Base-by-base conservation (phyloP, 2,113 vertebrate genomes). In the Nibea coibor region DNA sequence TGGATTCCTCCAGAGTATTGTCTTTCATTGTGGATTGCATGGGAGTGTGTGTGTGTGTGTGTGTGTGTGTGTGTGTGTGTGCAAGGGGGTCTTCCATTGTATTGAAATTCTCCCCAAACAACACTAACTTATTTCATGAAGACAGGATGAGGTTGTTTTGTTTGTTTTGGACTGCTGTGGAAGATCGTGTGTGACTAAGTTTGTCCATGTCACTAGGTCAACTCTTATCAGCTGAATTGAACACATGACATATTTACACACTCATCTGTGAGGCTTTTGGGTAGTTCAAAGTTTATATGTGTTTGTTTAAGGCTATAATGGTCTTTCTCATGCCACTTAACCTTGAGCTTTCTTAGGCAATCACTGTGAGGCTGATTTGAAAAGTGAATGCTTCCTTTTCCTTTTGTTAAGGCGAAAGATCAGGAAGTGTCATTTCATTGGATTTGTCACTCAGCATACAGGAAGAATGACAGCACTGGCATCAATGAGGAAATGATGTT, bases 21-120 rank as follows among this genome's bases (percentile, higher is more conserved):
- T 9, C 35, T 80, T 86, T 35, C 84, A 80, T 56, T 87, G 58
- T 88, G 57, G 65, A 68, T 69, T 86, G 58, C 82, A 24, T 72
- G 62, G n/a, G 59, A 39, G 35, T 9, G 35, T 8, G 61, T 58
- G 16, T 75, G 45, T 39, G 17, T 64, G 26, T 16, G 2, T 31
- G 31, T 58, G 16, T 75, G 35, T 9, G 35, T 8, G 61, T 58
- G 16, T 75, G 45, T 39, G 17, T 64, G 26, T 16, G 2, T 31
- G 31, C 10, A 31, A 20, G 19, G 24, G 24, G 39, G 19, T 26
- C 68, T 74, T 63, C 56, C 43, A 51, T 81, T 88, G 57, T 80
- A 26, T 83, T 76, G 77, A 39, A 59, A 22, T 61, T 51, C 61
- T 67, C 47, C 50, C 47, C 74, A 69, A 88, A 82, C 74, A 74